Evolutionary conservation across 2,797 vertebrate species (phyloP).

Genomic region (Hapalemur alaotrensis): DNA sequence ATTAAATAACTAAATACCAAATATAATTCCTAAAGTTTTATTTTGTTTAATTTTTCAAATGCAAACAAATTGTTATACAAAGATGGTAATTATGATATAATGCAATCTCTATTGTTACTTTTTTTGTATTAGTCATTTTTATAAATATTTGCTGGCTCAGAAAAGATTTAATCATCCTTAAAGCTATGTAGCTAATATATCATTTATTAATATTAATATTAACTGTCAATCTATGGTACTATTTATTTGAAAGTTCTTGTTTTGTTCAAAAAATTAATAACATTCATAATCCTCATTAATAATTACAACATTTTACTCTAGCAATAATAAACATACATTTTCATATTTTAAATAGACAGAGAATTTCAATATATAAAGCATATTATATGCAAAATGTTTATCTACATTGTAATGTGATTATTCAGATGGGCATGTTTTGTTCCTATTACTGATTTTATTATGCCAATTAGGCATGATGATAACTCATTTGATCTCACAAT

Average conservation of each 20-base stretch:
- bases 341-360: constrained; percentile 22
- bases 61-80: not conserved
- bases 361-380: not conserved
- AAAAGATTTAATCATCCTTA: not conserved
- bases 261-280: constrained; percentile 34
- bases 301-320: not conserved
- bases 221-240: not conserved
- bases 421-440: not conserved
- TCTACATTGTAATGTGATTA: not conserved
- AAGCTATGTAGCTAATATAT: not conserved
- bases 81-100: not conserved
- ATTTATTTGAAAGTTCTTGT: not conserved
- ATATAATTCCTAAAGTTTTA: not conserved
- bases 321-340: not conserved
- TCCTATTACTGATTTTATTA: not conserved
- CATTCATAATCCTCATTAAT: not conserved
- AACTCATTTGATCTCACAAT: not conserved
- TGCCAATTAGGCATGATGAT: not conserved
- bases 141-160: constrained; percentile 9
- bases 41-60: constrained; percentile 8
- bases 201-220: not conserved
- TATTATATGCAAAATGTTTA: not conserved
- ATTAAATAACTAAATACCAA: constrained; percentile 20
- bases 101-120: not conserved
- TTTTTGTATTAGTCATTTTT: not conserved